A percentile compares a stretch with the other conserved stretches of the same genome.
Evolutionary conservation across 1,140 invertebrate genomes (phyloP).

Genomic region (Sycophila sp.): DNA sequence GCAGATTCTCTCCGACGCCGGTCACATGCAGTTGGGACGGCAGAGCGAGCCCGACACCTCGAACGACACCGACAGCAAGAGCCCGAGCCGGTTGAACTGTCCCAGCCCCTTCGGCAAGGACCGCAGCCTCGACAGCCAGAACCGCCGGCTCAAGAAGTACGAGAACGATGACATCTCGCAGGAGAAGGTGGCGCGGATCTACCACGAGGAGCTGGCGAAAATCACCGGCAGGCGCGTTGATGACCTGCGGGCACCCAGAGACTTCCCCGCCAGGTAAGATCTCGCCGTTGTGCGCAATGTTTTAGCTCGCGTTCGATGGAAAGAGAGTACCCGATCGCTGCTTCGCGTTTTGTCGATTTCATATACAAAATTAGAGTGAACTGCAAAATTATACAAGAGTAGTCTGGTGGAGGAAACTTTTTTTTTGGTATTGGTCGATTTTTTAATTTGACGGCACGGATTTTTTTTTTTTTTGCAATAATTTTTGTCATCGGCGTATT

Average conservation of each 20-base stretch:
- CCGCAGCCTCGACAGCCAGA: conserved; percentile 69
- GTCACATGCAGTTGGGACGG: conserved; percentile 67
- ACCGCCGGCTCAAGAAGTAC: conserved; percentile 82
- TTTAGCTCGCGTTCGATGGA: not conserved
- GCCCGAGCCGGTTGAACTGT: conserved; percentile 78
- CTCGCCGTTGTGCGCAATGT: not conserved
- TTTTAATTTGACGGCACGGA: not conserved
- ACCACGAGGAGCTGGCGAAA: conserved; percentile 95
- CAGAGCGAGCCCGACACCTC: conserved; percentile 50
- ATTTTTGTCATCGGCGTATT: not conserved
- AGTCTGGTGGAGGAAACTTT: too few relatives aligned
- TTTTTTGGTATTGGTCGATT: not conserved
- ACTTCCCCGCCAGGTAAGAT: conserved; percentile 64
- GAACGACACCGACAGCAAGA: conserved; percentile 74
- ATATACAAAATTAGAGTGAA: too few relatives aligned
- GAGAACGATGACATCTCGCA: conserved; percentile 95
- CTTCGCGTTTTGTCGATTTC: too few relatives aligned
- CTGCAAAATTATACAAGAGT: too few relatives aligned
- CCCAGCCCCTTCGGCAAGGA: conserved; percentile 79
- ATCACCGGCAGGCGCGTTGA: conserved; percentile 84
- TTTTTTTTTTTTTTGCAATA: not conserved
- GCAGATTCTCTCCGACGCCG: conserved; percentile 92
- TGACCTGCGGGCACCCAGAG: conserved; percentile 75
- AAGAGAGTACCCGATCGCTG: too few relatives aligned
- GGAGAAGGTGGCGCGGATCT: conserved; percentile 96